Percentiles rank a stretch among this genome's conserved stretches.
phyloP scores from a whole-genome alignment of 2,797 vertebrate species.

The Enteromius thamalakanensis region DNA sequence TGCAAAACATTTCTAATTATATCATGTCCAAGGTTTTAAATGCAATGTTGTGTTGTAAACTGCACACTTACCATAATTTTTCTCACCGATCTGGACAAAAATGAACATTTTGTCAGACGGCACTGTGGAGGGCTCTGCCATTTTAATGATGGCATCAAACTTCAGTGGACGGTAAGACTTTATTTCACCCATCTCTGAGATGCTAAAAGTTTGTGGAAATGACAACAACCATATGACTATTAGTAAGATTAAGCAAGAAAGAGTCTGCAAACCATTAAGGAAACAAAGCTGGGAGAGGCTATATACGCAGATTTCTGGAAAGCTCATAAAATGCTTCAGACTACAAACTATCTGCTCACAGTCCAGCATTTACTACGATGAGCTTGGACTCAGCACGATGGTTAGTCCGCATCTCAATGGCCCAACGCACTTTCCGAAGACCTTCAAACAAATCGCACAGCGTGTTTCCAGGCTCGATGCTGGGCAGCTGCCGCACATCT shows the following conservation, averaged over 20 bases:
- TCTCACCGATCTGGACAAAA: constrained; percentile 72
- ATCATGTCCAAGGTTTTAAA: background rate
- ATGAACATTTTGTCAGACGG: constrained; percentile 81
- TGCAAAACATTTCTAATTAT: background rate
- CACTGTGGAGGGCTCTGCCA: constrained; percentile 51
- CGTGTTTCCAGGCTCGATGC: constrained; percentile 84
- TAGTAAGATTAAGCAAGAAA: background rate
- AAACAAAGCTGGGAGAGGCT: background rate
- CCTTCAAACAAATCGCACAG: constrained; percentile 79
- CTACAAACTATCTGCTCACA: constrained; percentile 66
- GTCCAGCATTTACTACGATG: constrained; percentile 82
- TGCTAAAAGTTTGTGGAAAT: constrained; percentile 49
- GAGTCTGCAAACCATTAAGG: background rate
- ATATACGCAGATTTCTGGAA: too few species aligned
- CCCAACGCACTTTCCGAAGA: constrained; percentile 71
- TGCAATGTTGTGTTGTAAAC: background rate
- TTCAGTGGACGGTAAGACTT: constrained; percentile 59
- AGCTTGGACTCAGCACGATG: constrained; percentile 83
- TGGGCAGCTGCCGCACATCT: constrained; percentile 84
- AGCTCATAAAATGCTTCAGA: background rate
- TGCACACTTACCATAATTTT: constrained; percentile 21
- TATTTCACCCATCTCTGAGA: constrained; percentile 59
- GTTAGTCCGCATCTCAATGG: constrained; percentile 82
- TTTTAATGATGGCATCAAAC: constrained; percentile 77
- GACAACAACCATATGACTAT: background rate